Evolutionary conservation across 2,888 invertebrate genomes (phyloP), one percentile per base, ranked within the genome.

Genomic region (Cheilosia impressa): DNA sequence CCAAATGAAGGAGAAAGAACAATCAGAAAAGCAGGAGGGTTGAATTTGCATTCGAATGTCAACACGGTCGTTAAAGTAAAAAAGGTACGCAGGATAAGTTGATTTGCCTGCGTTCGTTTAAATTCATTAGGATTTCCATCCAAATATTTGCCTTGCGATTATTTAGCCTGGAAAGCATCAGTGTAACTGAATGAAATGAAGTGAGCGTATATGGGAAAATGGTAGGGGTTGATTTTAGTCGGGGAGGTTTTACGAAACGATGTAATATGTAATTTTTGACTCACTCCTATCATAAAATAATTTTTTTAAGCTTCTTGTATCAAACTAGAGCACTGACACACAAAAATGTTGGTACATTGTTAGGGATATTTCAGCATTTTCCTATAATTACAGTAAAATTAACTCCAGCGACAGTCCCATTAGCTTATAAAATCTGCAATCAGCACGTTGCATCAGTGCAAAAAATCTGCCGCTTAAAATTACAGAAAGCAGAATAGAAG

Each of bases 131-230:
- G 68, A 81, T 62, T 80, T 68, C 72, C 55, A 80, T 77, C 55
- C 52, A 85, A 85, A 85, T 85, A 85, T 85, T 85, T 85, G 81
- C 52, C 71, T 45, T 77, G 81, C 52, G 85, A 81, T 80, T 72
- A 81, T 76, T 68, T 77, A 77, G 53, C 22, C 34, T 62, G 62
- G 58, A 77, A 62, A 60, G 50, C 45, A 66, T 79, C 62, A 79
- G n/a, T 62, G 63, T 63, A 73, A 52, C 62, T 41, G 45, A 45
- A 66, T 77, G 45, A 53, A 71, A 34, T 58, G 73, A 75, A 68
- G 38, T 55, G 71, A 65, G 10, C 24, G 10, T 41, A 5, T 38
- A 38, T 38, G 10, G 17, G 34, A 38, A 4, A 19, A 15, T 52
- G 71, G 71, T 27, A 52, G 60, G 71, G 71, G 71, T 58, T 71